Percentiles rank a stretch among this genome's conserved stretches.
Conservation (phyloP, 2,888 invertebrate species). For the Calliphora vomitoria region DNA sequence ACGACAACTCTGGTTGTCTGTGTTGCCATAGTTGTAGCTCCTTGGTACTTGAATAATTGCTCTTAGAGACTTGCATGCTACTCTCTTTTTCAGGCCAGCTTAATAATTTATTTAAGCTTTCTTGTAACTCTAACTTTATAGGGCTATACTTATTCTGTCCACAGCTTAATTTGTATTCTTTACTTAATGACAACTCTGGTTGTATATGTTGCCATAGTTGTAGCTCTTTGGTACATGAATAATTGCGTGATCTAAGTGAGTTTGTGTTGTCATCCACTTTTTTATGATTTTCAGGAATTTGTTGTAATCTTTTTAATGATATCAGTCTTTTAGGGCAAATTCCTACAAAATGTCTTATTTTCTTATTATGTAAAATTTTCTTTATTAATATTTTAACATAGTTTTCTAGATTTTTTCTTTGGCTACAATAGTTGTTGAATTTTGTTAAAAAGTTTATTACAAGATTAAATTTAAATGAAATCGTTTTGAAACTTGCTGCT, state of each 20-base stretch:
- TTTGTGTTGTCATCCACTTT: slow-evolving; percentile 2
- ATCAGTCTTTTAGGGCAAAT: slow-evolving; percentile 84
- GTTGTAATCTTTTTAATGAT: slow-evolving; percentile 82
- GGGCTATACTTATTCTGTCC: neutral
- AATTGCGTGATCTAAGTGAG: neutral
- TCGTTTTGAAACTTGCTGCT: slow-evolving; percentile 22
- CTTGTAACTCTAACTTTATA: no score
- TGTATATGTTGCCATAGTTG: neutral
- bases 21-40: neutral
- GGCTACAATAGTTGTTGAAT: slow-evolving; percentile 23
- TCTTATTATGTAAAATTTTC: slow-evolving; percentile 33
- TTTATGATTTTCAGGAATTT: slow-evolving; percentile 75
- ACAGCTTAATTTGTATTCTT: neutral
- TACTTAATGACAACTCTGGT: neutral
- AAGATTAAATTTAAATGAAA: slow-evolving; percentile 33
- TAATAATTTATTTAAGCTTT: no score
- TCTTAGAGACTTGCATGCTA: no score
- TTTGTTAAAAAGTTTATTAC: slow-evolving; percentile 64
- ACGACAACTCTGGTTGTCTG: neutral
- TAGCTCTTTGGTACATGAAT: neutral
- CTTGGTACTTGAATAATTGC: neutral
- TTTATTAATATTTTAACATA: slow-evolving; percentile 44
- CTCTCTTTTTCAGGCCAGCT: no score
- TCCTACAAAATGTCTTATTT: slow-evolving; percentile 76
- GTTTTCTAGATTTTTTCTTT: slow-evolving; percentile 38